Evolutionary conservation across 2,797 vertebrate species (phyloP), one percentile per base, ranked within the genome.

Genomic region (Rhodeus uyekii): DNA sequence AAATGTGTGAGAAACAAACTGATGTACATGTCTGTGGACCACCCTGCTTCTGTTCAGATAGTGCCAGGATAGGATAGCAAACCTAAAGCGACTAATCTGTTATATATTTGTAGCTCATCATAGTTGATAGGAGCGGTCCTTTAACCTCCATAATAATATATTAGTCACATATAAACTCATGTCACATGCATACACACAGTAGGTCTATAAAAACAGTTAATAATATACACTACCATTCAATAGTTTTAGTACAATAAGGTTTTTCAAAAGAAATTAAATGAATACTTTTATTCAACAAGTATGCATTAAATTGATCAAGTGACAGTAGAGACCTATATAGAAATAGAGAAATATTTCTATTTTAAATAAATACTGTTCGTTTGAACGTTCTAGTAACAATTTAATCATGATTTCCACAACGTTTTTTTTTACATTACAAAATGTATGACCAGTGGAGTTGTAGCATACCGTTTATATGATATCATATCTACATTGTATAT

Each of bases 1-100:
- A 82, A 67, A 82, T 68, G 71, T 82, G 80, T 76, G 80, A 82
- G 80, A 76, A 82, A 82, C 80, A 82, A 82, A 76, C 72, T 68
- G 80, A 82, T 83, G 81, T 48, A 48, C 55, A 78, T 34, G 75
- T 78, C 76, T 78, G 82, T 19, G 3, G 82, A 72, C 82, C 82
- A 72, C 82, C 53, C 67, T 73, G 82, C 68, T 42, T 83, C 55
- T 78, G 76, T 63, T 34, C 58, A 83, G 58, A 83, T 69, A 48
- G 24, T 34, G 27, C 36, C 44, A 46, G 42, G n/a, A 72, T 46
- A 39, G 9, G 48, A 48, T 29, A 63, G 64, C n/a, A 22, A 39
- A 46, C 50, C 53, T 71, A 48, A 60, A 72, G 38, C 3, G 2
- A 63, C 44, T 72, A 71, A 78, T 71, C 67, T 71, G n/a, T n/a